Base-by-base conservation (phyloP, 2,888 invertebrate species). In the Zele albiditarsus region DNA sequence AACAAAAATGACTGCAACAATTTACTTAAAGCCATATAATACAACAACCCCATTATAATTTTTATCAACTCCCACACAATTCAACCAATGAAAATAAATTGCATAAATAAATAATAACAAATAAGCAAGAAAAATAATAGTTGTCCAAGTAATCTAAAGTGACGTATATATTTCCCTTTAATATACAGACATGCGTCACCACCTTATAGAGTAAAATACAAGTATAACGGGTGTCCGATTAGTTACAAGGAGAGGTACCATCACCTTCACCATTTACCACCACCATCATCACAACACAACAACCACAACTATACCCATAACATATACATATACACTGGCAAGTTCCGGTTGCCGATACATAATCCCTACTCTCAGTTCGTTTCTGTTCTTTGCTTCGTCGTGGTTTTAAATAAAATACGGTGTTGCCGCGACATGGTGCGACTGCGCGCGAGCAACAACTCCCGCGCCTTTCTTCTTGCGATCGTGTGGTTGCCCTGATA, bases 401-500 rank as follows among this genome's bases (percentile, higher is more conserved):
- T n/a, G 14, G n/a, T 28, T 60, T 53, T 53, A 10, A 53, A 53
- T 53, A 53, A 53, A 53, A 53, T 53, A 53, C 23, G 46, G 23
- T 65, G 65, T 53, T 72, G 71, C 23, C 25, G 58, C 60, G 53
- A 66, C 27, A 38, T 42, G 76, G 75, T 58, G 75, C 75, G 77
- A 76, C 77, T 58, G 75, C 75, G 77, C 58, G 73, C 57, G 31
- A 46, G 46, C 74, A 77, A 71, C 69, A 68, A 80, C 83, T 84
- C 87, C 85, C 87, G 87, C 88, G 82, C 86, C 87, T 88, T 88
- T 87, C 88, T 86, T 87, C 85, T 82, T 82, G 84, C 84, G 81
- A 81, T 83, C 82, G 78, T 81, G 77, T 81, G 60, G 68, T 75
- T 65, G 71, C 71, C 53, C 23, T 28, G 28, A 14, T 27, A 16